Evolutionary conservation across 2,888 invertebrate genomes (phyloP).

Genomic region (Xylota sylvarum): DNA sequence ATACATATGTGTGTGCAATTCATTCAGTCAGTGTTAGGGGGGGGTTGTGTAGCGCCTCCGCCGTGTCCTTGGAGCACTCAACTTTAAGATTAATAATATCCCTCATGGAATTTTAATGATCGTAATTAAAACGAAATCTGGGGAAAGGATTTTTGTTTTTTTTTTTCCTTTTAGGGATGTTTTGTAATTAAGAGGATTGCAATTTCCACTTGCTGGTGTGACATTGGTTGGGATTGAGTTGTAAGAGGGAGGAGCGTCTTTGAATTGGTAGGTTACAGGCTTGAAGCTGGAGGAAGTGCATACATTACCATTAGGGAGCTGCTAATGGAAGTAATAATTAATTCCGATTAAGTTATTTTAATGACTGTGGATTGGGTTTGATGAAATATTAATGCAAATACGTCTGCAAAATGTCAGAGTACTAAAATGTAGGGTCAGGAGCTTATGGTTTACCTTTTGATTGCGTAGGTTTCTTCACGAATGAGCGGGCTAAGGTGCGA

Average conservation of each 20-base stretch:
- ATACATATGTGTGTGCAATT: constrained; percentile 4
- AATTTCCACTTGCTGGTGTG: not conserved
- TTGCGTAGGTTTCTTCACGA: no score
- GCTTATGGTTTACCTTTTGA: no score
- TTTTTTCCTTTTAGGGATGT: not conserved
- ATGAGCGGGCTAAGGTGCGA: no score
- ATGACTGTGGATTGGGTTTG: not conserved
- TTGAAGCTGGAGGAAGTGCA: not conserved
- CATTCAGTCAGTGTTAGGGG: not conserved
- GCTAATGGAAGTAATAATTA: constrained; percentile 7
- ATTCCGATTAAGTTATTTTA: not conserved
- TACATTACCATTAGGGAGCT: not conserved
- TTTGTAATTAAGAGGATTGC: constrained; percentile 58
- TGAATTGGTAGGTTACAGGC: not conserved
- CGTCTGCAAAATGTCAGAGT: no score
- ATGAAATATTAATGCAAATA: no score
- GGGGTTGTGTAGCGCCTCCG: no score
- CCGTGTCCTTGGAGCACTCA: constrained; percentile 43
- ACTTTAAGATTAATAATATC: constrained; percentile 56
- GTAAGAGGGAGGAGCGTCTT: not conserved
- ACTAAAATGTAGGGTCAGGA: no score
- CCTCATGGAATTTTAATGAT: constrained; percentile 70
- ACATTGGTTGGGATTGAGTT: constrained; percentile 30
- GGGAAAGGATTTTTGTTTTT: constrained; percentile 10
- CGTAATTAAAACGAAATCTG: constrained; percentile 63